These are phyloP conservation scores for Cephus spinipes DNA, from an alignment of 2,888 invertebrate species.

Conservation along the genomic window DNA sequence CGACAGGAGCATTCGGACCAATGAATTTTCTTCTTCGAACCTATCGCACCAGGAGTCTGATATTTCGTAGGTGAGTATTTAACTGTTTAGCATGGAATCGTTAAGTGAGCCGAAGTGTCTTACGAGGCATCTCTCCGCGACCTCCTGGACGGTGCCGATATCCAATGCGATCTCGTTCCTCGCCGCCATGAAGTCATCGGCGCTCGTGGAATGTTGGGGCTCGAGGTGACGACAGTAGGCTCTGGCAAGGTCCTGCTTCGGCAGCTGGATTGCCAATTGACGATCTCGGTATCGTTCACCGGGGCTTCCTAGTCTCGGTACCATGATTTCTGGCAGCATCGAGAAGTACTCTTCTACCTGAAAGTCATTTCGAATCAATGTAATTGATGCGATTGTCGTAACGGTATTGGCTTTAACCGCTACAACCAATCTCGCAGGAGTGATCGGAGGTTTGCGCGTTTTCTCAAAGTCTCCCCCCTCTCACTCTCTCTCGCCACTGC, in stretches of 20 bases:
- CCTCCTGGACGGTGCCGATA: conserved; percentile 75
- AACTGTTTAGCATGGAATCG: too few species aligned
- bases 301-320: conserved; percentile 79
- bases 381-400: too few species aligned
- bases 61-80: too few species aligned
- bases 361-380: conserved; percentile 35
- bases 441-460: neutral
- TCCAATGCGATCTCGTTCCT: conserved; percentile 96
- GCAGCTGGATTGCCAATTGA: conserved; percentile 89
- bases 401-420: neutral
- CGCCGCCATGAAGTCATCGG: conserved; percentile 93
- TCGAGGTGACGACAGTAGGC: conserved; percentile 91
- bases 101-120: conserved; percentile 26
- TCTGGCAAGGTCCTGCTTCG: conserved; percentile 92
- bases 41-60: too few species aligned
- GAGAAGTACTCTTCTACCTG: conserved; percentile 95
- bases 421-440: neutral
- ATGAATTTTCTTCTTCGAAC: neutral
- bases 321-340: conserved; percentile 78
- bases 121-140: conserved; percentile 54
- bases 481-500: too few species aligned
- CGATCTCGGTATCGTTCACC: conserved; percentile 86
- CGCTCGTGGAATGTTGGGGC: conserved; percentile 81
- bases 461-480: too few species aligned
- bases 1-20: neutral